Evolutionary conservation across 2,797 vertebrate genomes (phyloP).

Genomic region (Glyptemys insculpta): DNA sequence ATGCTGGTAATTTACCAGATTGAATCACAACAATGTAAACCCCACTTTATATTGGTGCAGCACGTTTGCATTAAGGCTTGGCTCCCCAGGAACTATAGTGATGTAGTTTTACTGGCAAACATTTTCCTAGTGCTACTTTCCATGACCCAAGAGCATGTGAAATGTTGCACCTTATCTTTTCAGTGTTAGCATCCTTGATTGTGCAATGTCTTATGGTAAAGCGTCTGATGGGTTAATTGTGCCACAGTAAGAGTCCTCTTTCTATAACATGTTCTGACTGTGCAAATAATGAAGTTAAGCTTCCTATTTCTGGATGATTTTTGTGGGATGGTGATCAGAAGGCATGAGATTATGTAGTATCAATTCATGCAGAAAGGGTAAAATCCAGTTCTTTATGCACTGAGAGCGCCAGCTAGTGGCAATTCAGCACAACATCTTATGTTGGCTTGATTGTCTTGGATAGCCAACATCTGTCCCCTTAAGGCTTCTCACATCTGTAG

Average conservation of each 20-base stretch:
- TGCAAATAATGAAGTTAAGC: not conserved
- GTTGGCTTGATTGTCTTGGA: not conserved
- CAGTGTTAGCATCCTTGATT: not conserved
- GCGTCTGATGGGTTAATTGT: not conserved
- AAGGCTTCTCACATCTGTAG: conserved; percentile 36
- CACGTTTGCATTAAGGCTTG: not conserved
- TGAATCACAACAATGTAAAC: not conserved
- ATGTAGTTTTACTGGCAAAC: not conserved
- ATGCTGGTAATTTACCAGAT: rapidly evolving
- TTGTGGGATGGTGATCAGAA: not conserved
- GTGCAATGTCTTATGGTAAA: not conserved
- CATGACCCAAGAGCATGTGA: not conserved
- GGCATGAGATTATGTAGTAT: not conserved
- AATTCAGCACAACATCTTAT: not conserved
- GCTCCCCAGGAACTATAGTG: not conserved
- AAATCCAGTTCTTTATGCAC: not conserved
- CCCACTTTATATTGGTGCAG: not conserved
- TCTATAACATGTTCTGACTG: not conserved
- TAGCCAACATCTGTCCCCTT: not conserved
- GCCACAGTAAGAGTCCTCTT: not conserved
- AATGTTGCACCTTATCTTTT: not conserved
- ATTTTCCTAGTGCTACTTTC: not conserved
- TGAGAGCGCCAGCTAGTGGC: conserved; percentile 19
- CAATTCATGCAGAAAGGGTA: not conserved
- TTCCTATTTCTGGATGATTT: rapidly evolving